Evolutionary conservation across 1,140 invertebrate genomes (phyloP).

Genomic region (Diabrotica virgifera): DNA sequence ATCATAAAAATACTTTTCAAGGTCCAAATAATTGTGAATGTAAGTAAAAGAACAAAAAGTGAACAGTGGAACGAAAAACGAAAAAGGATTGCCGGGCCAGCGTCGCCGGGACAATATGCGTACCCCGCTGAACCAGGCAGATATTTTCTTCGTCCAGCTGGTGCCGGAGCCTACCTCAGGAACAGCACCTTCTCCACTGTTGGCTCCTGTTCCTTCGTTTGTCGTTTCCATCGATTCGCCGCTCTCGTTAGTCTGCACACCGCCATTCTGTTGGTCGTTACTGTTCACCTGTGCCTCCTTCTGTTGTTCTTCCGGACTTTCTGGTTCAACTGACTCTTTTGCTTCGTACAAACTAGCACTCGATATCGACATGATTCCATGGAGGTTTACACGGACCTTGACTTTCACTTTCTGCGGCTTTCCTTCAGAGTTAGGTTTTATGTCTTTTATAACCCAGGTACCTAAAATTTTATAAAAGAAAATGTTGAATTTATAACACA

Average conservation of each 20-base stretch:
- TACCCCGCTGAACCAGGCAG: constrained; percentile 48
- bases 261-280: neutral
- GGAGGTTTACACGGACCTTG: constrained; percentile 88
- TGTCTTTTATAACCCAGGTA: constrained; percentile 78
- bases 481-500: neutral
- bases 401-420: constrained; percentile 92
- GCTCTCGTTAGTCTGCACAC: constrained; percentile 39
- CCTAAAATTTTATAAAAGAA: constrained; percentile 53
- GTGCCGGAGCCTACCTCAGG: constrained; percentile 47
- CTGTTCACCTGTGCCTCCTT: constrained; percentile 46
- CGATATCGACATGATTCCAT: constrained; percentile 86
- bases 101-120: constrained; percentile 42
- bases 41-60: constrained; percentile 9
- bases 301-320: constrained; percentile 52
- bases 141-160: constrained; percentile 48
- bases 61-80: constrained; percentile 29
- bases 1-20: no score
- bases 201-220: constrained; percentile 24
- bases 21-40: no score
- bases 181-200: constrained; percentile 26
- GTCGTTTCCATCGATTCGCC: constrained; percentile 24
- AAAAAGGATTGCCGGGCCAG: constrained; percentile 35
- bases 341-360: constrained; percentile 86
- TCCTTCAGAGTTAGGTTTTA: constrained; percentile 81
- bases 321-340: constrained; percentile 62